phyloP scores from a whole-genome alignment of 2,888 invertebrate genomes.

The Dryocosmus kuriphilus region DNA sequence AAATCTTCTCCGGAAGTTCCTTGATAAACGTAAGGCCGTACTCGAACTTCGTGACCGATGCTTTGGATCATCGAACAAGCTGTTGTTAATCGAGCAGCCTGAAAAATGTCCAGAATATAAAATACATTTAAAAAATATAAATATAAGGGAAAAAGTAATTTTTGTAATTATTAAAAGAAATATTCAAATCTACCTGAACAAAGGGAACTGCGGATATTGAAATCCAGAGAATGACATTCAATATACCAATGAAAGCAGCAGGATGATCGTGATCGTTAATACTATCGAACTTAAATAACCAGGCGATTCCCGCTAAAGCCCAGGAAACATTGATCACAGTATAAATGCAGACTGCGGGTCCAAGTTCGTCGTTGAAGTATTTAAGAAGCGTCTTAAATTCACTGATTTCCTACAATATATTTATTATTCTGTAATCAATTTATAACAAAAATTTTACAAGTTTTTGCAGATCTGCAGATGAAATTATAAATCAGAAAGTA shows the following conservation, averaged over 20 bases:
- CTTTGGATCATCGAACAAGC: constrained; percentile 86
- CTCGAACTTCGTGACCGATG: constrained; percentile 88
- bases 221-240: constrained; percentile 84
- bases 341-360: constrained; percentile 88
- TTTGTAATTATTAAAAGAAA: constrained; percentile 56
- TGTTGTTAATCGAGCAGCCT: constrained; percentile 87
- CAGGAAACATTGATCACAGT: constrained; percentile 87
- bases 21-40: constrained; percentile 89
- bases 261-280: constrained; percentile 81
- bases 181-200: constrained; percentile 81
- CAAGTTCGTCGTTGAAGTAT: constrained; percentile 87
- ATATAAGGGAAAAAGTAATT: background rate
- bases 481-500: background rate
- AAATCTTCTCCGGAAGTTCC: constrained; percentile 87
- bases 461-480: constrained; percentile 1
- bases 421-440: constrained; percentile 19
- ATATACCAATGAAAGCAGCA: constrained; percentile 79
- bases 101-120: constrained; percentile 66
- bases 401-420: constrained; percentile 83
- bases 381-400: constrained; percentile 88
- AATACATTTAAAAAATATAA: constrained; percentile 1
- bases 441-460: background rate
- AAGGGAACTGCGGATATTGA: constrained; percentile 84
- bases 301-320: constrained; percentile 84
- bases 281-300: constrained; percentile 83